Percentiles rank a stretch among this genome's conserved stretches.
These are phyloP conservation scores for Seriola dumerili DNA, from an alignment of 2,113 vertebrate genomes.

Conservation along the genomic window DNA sequence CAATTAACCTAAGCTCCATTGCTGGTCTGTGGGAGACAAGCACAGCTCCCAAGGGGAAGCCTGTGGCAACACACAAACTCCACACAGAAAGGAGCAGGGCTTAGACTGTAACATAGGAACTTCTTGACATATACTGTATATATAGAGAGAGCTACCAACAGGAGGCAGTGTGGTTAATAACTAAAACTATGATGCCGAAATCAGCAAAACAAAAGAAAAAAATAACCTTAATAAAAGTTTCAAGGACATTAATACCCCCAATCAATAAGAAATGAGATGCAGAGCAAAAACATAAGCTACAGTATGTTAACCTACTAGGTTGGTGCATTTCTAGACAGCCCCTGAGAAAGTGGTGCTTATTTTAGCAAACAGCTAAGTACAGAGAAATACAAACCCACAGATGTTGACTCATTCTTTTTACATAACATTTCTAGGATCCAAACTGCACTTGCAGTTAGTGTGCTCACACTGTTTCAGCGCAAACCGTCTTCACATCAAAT, in stretches of 20 bases:
- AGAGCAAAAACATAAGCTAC: not conserved
- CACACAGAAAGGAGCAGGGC: not conserved
- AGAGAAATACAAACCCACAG: constrained; percentile 54
- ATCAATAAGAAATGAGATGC: not conserved
- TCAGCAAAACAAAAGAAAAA: not conserved
- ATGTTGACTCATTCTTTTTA: constrained; percentile 63
- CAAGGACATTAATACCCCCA: not conserved
- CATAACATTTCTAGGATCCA: constrained; percentile 41
- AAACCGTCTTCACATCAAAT: not conserved
- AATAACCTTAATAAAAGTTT: not conserved
- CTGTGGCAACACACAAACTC: not conserved
- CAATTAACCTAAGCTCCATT: not conserved
- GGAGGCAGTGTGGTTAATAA: constrained; percentile 39
- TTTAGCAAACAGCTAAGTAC: constrained; percentile 21
- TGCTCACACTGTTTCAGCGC: not conserved
- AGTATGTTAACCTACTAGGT: not conserved
- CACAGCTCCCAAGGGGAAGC: not conserved
- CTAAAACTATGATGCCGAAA: not conserved
- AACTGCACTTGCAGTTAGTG: constrained; percentile 26
- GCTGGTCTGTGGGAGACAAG: not conserved
- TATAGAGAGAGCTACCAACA: constrained; percentile 29
- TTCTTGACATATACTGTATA: not conserved
- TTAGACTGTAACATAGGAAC: not conserved
- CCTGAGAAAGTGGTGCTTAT: constrained; percentile 30
- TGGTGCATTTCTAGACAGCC: not conserved